Evolutionary conservation across 2,113 vertebrate genomes (phyloP).

Genomic region (Thalassarche chlororhynchos): DNA sequence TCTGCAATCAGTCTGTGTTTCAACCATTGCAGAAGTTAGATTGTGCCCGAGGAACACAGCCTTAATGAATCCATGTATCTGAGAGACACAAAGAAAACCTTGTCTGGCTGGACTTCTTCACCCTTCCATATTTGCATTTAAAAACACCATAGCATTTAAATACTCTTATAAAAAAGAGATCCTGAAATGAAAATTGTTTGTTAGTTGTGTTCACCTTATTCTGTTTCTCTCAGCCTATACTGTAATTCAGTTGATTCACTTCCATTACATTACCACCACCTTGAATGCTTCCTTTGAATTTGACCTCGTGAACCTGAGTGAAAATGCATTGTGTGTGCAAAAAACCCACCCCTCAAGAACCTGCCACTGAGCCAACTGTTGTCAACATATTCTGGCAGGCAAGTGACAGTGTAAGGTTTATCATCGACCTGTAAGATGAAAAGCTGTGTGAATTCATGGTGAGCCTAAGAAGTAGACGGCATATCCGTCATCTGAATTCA

Average conservation of each 20-base stretch:
- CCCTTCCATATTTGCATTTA: not conserved
- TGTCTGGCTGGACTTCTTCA: not conserved
- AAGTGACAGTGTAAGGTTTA: not conserved
- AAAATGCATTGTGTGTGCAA: not conserved
- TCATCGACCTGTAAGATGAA: not conserved
- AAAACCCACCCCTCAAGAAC: not conserved
- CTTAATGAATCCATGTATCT: not conserved
- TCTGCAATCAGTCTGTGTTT: not conserved
- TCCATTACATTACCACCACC: no score
- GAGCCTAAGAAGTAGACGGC: not conserved
- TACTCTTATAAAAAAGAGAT: not conserved
- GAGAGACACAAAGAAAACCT: not conserved
- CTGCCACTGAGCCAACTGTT: not conserved
- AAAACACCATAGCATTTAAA: not conserved
- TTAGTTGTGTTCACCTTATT: not conserved
- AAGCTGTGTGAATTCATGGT: not conserved
- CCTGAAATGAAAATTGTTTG: not conserved
- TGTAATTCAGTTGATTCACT: not conserved
- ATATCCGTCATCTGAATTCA: not conserved
- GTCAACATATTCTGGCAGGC: not conserved
- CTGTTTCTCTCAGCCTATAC: not conserved
- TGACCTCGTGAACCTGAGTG: not conserved
- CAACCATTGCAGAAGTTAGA: not conserved
- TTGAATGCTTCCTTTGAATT: not conserved
- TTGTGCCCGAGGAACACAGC: not conserved